A percentile compares a stretch with the other conserved stretches of the same genome.
These are phyloP conservation scores for Odontomachus brunneus DNA, from an alignment of 1,140 invertebrate genomes.

Conservation along the genomic window DNA sequence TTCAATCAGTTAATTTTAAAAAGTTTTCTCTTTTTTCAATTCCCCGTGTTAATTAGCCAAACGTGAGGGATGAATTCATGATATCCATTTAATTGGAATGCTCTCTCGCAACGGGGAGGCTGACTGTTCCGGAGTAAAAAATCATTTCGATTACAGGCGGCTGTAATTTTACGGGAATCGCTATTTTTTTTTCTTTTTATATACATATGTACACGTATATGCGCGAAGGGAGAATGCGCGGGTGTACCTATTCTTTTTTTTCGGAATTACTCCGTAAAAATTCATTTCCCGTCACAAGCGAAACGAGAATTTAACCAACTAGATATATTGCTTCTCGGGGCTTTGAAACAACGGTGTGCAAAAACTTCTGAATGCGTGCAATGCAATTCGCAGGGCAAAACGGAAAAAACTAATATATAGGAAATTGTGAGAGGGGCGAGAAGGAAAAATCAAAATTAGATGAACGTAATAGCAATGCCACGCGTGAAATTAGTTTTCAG, in stretches of 20 bases:
- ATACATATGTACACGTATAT: too few species aligned
- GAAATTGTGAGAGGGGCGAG: slow-evolving; percentile 29
- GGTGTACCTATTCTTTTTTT: neutral
- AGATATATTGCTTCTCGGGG: slow-evolving; percentile 69
- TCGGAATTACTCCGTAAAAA: slow-evolving; percentile 58
- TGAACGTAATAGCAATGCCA: slow-evolving; percentile 42
- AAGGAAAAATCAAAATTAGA: slow-evolving; percentile 65
- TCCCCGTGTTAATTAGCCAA: neutral
- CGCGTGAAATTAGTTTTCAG: slow-evolving; percentile 71
- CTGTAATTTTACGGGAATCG: slow-evolving; percentile 16
- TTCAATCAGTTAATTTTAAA: neutral
- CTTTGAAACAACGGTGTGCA: slow-evolving; percentile 56
- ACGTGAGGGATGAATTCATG: neutral
- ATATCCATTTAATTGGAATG: neutral
- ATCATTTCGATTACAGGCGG: slow-evolving; percentile 17
- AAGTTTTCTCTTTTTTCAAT: neutral
- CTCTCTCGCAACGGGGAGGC: neutral
- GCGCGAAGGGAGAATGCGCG: neutral
- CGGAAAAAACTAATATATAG: neutral
- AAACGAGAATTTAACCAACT: slow-evolving; percentile 66
- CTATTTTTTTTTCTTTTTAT: neutral
- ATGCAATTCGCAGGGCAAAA: slow-evolving; percentile 58
- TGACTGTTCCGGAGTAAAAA: neutral
- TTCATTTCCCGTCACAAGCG: slow-evolving; percentile 45
- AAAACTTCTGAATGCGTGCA: slow-evolving; percentile 46